phyloP scores from a whole-genome alignment of 2,113 vertebrate genomes.

The Leiothrix lutea region DNA sequence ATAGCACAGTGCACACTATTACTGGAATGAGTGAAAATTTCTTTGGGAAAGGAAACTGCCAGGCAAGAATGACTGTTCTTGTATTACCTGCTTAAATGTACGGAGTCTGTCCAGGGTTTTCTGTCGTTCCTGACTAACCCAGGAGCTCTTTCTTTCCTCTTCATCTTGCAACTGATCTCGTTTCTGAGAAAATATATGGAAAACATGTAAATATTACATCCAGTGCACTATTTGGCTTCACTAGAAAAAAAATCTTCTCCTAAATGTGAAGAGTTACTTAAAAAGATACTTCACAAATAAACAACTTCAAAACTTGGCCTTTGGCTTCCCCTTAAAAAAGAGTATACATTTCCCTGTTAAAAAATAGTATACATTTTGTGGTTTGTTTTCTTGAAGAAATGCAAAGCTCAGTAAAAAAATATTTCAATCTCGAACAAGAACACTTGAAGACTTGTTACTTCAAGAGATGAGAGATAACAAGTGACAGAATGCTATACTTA shows the following conservation, averaged over 20 bases:
- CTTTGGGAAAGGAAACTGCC: not conserved
- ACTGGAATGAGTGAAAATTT: not conserved
- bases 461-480: not conserved
- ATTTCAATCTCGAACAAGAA: not conserved
- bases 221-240: not conserved
- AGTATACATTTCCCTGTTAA: not conserved
- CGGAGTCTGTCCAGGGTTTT: constrained; percentile 92
- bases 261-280: not conserved
- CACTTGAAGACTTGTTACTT: not conserved
- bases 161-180: constrained; percentile 83
- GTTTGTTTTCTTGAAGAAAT: not conserved
- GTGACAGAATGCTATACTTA: not conserved
- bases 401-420: not conserved
- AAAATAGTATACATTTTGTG: not conserved
- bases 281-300: not conserved
- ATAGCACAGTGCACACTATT: not conserved
- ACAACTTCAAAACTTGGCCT: not conserved
- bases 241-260: not conserved
- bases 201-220: not conserved
- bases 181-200: constrained; percentile 61
- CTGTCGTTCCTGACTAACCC: constrained; percentile 92
- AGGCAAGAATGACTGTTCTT: not conserved
- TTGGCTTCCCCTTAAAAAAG: not conserved
- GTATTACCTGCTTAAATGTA: constrained; percentile 90
- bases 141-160: constrained; percentile 82